Evolutionary conservation across 2,113 vertebrate species (phyloP), one percentile per base, ranked within the genome.

Genomic region (Arenaria interpres): DNA sequence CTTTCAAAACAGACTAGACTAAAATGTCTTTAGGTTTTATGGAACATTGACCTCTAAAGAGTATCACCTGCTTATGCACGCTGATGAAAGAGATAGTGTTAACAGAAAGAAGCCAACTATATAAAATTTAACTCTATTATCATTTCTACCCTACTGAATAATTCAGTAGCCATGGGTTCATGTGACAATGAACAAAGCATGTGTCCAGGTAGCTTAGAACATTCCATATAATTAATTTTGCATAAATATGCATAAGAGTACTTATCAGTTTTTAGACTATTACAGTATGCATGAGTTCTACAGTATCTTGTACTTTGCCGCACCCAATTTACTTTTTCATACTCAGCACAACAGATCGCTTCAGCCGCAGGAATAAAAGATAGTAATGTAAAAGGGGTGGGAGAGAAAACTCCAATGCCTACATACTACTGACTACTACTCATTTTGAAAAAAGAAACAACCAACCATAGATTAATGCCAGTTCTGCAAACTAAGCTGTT

Each of bases 1-100:
- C 60, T 84, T 86, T 53, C 77, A 85, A 91, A 96, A 53, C 10
- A 96, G 84, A 75, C 81, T 67, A 93, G 66, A 83, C 28, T 68
- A 88, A 90, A 80, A 93, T 51, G 35, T 72, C 68, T 79, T 77
- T 63, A 78, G 24, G n/a, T 75, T 96, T 90, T 51, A 69, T 35
- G 37, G 56, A 86, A 94, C 27, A 90, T 51, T 48, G 22, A 57
- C 89, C 25, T 96, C 79, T 90, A 41, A 51, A 90, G 48, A 85
- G 33, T 76, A 88, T 75, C 57, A 74, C 25, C 43, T 73, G 15
- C 18, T 54, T 39, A 84, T 11, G 19, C 22, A 54, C 2, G 3
- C 27, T 46, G n/a, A 86, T 28, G 14, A 69, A 88, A 68, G 46
- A 73, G 17, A 63, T 0, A 37, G 14, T 12, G 9, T 64, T 74